These are phyloP conservation scores for Selenia dentaria DNA, from an alignment of 2,888 invertebrate genomes.

Conservation along the genomic window DNA sequence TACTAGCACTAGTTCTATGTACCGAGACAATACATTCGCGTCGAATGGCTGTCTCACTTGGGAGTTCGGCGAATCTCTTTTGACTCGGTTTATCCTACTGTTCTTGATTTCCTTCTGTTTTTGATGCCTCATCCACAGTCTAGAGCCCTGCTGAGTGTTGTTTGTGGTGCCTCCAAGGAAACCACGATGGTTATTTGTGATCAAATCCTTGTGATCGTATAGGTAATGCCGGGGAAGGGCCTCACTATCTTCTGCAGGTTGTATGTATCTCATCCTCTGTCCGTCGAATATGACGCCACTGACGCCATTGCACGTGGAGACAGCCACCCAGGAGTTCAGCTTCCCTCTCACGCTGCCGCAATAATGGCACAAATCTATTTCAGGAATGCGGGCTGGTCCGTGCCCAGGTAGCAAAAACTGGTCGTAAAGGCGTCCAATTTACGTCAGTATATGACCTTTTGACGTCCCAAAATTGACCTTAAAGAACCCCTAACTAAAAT, in stretches of 20 bases:
- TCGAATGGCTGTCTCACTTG: conserved; percentile 93
- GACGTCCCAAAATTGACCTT: too few relatives aligned
- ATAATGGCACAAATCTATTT: conserved; percentile 90
- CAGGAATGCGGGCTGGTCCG: too few relatives aligned
- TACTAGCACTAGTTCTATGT: conserved; percentile 95
- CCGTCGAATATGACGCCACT: conserved; percentile 93
- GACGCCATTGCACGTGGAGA: conserved; percentile 92
- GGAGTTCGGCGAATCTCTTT: conserved; percentile 85
- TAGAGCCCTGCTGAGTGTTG: conserved; percentile 83
- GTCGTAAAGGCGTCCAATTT: too few relatives aligned
- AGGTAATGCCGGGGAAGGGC: conserved; percentile 84
- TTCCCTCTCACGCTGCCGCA: conserved; percentile 89
- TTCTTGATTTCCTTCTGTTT: conserved; percentile 69
- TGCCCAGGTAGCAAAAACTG: too few relatives aligned
- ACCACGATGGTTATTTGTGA: conserved; percentile 85
- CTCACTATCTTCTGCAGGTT: conserved; percentile 67
- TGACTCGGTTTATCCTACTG: conserved; percentile 88
- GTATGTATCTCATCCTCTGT: conserved; percentile 89
- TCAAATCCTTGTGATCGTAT: conserved; percentile 87
- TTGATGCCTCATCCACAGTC: conserved; percentile 55
- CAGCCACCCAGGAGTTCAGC: conserved; percentile 90
- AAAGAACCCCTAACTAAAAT: too few relatives aligned
- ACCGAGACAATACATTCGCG: conserved; percentile 93
- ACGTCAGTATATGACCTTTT: too few relatives aligned
- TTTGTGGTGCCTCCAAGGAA: conserved; percentile 81